Evolutionary conservation across 2,888 invertebrate species (phyloP).

Genomic region (Orthosia gracilis): DNA sequence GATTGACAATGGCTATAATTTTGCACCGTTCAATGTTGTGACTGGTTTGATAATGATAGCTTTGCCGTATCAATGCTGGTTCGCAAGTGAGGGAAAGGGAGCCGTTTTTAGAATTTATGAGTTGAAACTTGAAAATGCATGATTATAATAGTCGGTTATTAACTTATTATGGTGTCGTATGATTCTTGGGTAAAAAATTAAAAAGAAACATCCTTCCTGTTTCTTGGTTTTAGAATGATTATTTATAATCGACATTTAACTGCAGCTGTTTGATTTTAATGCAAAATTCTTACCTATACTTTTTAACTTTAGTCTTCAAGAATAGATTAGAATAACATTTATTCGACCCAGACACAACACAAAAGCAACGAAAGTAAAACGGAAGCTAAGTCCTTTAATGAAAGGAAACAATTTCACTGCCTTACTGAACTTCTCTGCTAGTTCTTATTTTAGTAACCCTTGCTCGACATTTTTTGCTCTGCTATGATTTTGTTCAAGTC

Average conservation of each 20-base stretch:
- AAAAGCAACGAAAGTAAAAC: too few species aligned
- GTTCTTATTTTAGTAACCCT: too few species aligned
- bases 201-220: background rate
- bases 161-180: background rate
- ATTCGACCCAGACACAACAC: too few species aligned
- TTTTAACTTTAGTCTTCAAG: too few species aligned
- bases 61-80: constrained; percentile 21
- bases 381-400: too few species aligned
- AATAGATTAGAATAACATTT: too few species aligned
- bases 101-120: constrained; percentile 30
- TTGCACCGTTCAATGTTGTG: constrained; percentile 45
- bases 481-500: too few species aligned
- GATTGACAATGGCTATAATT: constrained; percentile 60
- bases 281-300: too few species aligned
- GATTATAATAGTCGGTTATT: constrained; percentile 23
- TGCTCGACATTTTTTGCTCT: too few species aligned
- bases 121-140: constrained; percentile 11
- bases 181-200: constrained; percentile 5
- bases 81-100: constrained; percentile 12
- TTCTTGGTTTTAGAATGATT: background rate
- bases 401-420: too few species aligned
- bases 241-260: too few species aligned
- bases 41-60: constrained; percentile 49
- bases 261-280: background rate
- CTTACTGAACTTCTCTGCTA: too few species aligned